phyloP scores from a whole-genome alignment of 1,140 invertebrate species.

The Brachionus manjavacas region DNA sequence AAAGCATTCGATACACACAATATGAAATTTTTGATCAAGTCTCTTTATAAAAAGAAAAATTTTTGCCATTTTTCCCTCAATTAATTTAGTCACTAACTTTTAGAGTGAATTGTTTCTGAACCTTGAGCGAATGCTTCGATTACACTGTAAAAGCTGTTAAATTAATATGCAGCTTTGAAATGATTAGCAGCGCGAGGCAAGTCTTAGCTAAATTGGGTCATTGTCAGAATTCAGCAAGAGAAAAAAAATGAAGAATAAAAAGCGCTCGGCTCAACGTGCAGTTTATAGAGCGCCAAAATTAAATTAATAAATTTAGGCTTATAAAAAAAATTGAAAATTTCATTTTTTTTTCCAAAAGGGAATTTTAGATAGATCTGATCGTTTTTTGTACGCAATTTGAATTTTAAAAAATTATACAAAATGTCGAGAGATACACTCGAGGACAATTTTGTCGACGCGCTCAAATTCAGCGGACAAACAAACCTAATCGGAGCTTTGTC shows the following conservation, averaged over 20 bases:
- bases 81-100: not conserved
- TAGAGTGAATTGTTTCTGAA: not conserved
- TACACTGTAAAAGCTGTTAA: not conserved
- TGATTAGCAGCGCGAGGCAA: not conserved
- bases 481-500: constrained; percentile 21
- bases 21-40: not conserved
- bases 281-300: not conserved
- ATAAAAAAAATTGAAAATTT: not conserved
- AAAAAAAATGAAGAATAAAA: not conserved
- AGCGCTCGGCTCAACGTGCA: not conserved
- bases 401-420: not conserved
- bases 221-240: not conserved
- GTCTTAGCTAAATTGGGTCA: not conserved
- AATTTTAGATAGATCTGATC: constrained; percentile 16
- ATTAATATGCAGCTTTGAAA: not conserved
- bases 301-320: constrained; percentile 14
- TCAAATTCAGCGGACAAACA: not conserved
- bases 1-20: not conserved
- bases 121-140: not conserved
- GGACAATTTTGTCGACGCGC: not conserved
- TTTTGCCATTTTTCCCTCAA: not conserved
- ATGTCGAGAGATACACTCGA: constrained; percentile 26
- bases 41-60: not conserved
- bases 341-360: not conserved
- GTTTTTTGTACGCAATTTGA: not conserved